Evolutionary conservation across 2,888 invertebrate genomes (phyloP), one percentile per base, ranked within the genome.

Genomic region (Acanthosoma haemorrhoidale): DNA sequence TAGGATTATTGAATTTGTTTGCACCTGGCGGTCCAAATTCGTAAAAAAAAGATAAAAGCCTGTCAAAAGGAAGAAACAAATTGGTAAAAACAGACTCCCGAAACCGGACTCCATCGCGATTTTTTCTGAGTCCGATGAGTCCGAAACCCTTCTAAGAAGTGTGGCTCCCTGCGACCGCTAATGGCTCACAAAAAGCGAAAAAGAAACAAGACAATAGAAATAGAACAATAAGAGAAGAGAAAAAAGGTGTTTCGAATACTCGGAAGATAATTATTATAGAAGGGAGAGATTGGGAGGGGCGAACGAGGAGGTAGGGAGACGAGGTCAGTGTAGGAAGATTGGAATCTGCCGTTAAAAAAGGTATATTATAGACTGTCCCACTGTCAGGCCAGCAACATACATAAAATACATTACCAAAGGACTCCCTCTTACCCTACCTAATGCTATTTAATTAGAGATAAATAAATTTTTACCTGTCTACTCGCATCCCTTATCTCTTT

Each of bases 361-460:
- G 13, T 16, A 60, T 18, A 21, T 60, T 34, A 64, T 39, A 16
- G 43, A 11, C 63, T 3, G 15, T 8, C 9, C 25, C 16, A 25
- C 34, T 38, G 21, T 11, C 18, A 5, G 29, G 15, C 15, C 31
- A 41, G 41, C 64, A 64, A 38, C 64, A 38, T 64, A 64, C 64
- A 64, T 64, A 64, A 64, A 64, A 39, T 64, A 64, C 64, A 64
- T 64, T 64, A 38, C 38, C 39, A 43, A 64, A 64, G 29, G 43
- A 34, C 60, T 36, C 13, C 32, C 29, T 18, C 16, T 6, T 5
- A 18, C 32, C 9, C 32, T 60, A n/a, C 32, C 18, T 64, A 64
- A 64, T 64, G 64, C 43, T 64, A 64, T 64, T 64, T 64, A 64
- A 64, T 64, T 64, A 64, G 39, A 64, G 25, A 64, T 64, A 64